Conservation (phyloP, 2,888 invertebrate species). For the Lochmaea crataegi region DNA sequence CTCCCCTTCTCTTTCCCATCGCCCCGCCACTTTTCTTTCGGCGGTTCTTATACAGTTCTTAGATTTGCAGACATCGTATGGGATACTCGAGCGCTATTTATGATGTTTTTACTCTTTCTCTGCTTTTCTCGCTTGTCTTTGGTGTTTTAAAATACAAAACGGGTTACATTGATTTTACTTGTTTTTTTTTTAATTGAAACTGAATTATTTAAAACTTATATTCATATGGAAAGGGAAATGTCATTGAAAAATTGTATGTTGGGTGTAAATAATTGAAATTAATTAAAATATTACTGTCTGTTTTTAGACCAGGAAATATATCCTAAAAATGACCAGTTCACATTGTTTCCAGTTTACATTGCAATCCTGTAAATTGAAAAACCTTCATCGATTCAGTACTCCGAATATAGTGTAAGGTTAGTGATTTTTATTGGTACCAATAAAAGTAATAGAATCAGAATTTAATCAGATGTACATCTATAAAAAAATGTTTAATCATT, state of each 20-base stretch:
- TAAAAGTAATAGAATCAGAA: no score
- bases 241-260: no score
- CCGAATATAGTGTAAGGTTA: no score
- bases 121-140: neutral
- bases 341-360: no score
- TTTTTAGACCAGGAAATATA: no score
- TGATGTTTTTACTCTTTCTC: slow-evolving; percentile 1
- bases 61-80: slow-evolving; percentile 16
- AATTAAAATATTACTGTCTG: neutral
- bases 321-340: no score
- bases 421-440: no score
- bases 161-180: neutral
- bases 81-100: slow-evolving; percentile 18
- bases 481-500: no score
- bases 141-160: neutral
- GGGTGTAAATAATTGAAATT: neutral
- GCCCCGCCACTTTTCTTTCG: slow-evolving; percentile 35
- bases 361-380: no score
- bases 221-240: no score
- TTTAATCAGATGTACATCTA: no score
- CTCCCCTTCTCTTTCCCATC: slow-evolving; percentile 30
- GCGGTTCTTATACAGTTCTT: slow-evolving; percentile 22
- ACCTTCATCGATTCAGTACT: no score
- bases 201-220: neutral
- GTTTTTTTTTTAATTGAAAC: neutral